These are phyloP conservation scores for Fopius arisanus DNA, from an alignment of 1,140 invertebrate species.

Conservation along the genomic window DNA sequence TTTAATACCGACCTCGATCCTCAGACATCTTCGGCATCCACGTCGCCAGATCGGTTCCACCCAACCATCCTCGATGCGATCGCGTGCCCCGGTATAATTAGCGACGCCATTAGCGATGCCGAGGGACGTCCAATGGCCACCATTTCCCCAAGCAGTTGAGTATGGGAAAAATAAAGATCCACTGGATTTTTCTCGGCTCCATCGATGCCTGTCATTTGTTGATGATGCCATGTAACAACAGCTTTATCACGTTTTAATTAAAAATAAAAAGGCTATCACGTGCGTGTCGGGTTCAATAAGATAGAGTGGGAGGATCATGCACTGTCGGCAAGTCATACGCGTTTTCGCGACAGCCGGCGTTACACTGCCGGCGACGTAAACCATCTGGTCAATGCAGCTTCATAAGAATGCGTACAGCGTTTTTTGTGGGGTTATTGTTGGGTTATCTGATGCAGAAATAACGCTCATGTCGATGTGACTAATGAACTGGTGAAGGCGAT, in stretches of 20 bases:
- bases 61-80: not conserved
- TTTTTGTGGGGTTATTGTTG: not conserved
- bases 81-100: not conserved
- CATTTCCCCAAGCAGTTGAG: not conserved
- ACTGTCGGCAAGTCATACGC: not conserved
- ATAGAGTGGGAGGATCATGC: not conserved
- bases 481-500: no score
- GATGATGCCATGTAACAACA: no score
- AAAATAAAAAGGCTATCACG: no score
- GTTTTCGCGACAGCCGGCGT: not conserved
- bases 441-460: no score
- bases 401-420: not conserved
- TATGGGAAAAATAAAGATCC: no score
- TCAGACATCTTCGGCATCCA: not conserved
- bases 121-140: not conserved
- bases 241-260: no score
- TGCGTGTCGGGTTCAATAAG: no score
- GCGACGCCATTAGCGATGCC: not conserved
- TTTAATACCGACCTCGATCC: not conserved
- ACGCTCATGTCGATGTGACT: no score
- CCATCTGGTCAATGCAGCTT: not conserved
- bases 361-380: not conserved
- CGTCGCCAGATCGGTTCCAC: not conserved
- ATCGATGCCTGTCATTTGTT: no score
- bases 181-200: no score